phyloP scores from a whole-genome alignment of 2,797 vertebrate species.

The Enteromius fasciolatus region DNA sequence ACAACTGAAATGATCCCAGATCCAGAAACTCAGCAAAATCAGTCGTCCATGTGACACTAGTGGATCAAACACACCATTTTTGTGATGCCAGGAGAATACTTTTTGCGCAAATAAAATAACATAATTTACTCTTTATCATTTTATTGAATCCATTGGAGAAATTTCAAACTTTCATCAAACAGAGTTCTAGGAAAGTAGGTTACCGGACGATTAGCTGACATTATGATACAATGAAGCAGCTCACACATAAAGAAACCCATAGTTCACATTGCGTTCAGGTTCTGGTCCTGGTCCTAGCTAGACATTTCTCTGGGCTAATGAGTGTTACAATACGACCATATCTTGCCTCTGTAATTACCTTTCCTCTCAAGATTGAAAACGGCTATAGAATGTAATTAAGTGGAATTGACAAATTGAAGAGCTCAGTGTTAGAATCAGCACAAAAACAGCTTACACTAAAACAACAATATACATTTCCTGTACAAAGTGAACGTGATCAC shows the following conservation, averaged over 20 bases:
- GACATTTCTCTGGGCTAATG: conserved; percentile 22
- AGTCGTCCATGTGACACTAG: no score
- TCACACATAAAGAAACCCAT: background rate
- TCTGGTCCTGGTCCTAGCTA: background rate
- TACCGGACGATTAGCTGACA: background rate
- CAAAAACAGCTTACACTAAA: conserved; percentile 19
- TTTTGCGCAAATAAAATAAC: no score
- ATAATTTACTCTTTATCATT: background rate
- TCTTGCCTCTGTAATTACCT: conserved; percentile 46
- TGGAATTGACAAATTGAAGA: conserved; percentile 38
- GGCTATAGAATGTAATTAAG: conserved; percentile 42
- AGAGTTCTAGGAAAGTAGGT: background rate
- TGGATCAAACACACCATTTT: no score
- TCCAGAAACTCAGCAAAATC: no score
- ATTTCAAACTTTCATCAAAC: background rate
- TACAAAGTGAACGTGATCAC: background rate
- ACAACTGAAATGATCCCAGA: no score
- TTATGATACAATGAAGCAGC: background rate
- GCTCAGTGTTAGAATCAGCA: conserved; percentile 19
- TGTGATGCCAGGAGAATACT: no score
- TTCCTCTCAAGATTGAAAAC: conserved; percentile 30
- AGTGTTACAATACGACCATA: conserved; percentile 35
- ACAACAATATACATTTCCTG: background rate
- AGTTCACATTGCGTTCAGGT: background rate
- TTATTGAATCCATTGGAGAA: background rate